phyloP scores from a whole-genome alignment of 2,888 invertebrate genomes.

The Graphium colonna region DNA sequence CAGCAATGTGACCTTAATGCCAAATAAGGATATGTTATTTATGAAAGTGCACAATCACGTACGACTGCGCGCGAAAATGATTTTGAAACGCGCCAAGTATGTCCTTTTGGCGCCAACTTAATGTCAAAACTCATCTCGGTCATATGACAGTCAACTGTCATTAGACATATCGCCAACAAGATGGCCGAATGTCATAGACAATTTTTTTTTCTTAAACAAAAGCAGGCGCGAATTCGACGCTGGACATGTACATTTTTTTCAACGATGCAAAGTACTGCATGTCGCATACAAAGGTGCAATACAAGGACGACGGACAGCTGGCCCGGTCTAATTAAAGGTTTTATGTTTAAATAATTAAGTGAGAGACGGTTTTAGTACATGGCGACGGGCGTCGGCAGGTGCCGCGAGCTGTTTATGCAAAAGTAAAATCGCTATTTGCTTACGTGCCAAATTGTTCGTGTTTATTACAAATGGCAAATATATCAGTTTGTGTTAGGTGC shows the following conservation, averaged over 20 bases:
- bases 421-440: slow-evolving; percentile 73
- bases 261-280: slow-evolving; percentile 66
- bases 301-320: slow-evolving; percentile 71
- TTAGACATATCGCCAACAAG: background rate
- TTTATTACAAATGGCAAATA: too few species aligned
- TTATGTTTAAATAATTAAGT: slow-evolving; percentile 78
- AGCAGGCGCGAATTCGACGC: slow-evolving; percentile 44
- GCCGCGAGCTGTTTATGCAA: slow-evolving; percentile 57
- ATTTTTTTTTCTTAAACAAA: slow-evolving; percentile 25
- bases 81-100: background rate
- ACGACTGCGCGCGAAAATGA: background rate
- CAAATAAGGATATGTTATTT: background rate
- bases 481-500: too few species aligned
- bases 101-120: background rate
- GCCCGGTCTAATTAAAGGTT: slow-evolving; percentile 71
- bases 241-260: slow-evolving; percentile 64
- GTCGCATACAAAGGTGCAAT: slow-evolving; percentile 70
- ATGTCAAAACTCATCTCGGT: background rate
- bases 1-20: background rate
- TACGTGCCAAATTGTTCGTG: slow-evolving; percentile 64
- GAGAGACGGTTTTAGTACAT: slow-evolving; percentile 43
- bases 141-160: too few species aligned
- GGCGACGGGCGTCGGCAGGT: slow-evolving; percentile 57
- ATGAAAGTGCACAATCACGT: background rate
- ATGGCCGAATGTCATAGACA: slow-evolving; percentile 1